phyloP scores from a whole-genome alignment of 2,113 vertebrate species.

The Merops nubicus region DNA sequence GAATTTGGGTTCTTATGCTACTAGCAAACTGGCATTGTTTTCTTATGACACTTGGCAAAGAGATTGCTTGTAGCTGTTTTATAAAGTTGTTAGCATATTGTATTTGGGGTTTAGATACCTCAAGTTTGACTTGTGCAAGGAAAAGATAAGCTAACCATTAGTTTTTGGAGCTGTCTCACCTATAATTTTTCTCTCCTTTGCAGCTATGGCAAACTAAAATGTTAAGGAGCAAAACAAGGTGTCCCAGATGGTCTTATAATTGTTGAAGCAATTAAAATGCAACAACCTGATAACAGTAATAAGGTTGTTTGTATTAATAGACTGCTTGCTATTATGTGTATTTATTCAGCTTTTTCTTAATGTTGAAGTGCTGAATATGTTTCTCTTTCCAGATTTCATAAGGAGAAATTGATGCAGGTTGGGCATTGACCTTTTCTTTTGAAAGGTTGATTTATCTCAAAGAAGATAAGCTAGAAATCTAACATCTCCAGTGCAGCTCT shows the following conservation, averaged over 20 bases:
- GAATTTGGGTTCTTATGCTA: not conserved
- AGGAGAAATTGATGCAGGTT: not conserved
- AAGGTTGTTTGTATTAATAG: not conserved
- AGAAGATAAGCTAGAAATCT: not conserved
- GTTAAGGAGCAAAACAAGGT: not conserved
- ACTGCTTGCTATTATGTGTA: not conserved
- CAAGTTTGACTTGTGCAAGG: not conserved
- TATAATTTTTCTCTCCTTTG: not conserved
- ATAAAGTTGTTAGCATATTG: not conserved
- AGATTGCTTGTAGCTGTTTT: not conserved
- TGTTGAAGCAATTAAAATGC: conserved; percentile 31
- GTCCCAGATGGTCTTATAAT: conserved; percentile 37
- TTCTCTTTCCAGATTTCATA: not conserved
- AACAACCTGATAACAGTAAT: not conserved
- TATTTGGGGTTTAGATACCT: not conserved
- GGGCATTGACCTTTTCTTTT: not conserved
- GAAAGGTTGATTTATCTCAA: not conserved
- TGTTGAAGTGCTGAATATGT: not conserved
- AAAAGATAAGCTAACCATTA: not conserved
- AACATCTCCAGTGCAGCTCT: not conserved
- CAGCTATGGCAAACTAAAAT: conserved; percentile 16
- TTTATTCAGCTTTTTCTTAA: not conserved
- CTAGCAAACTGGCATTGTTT: not conserved
- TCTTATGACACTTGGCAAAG: not conserved
- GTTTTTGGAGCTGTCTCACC: not conserved